Evolutionary conservation across 2,888 invertebrate species (phyloP).

Genomic region (Corbicula japonica): DNA sequence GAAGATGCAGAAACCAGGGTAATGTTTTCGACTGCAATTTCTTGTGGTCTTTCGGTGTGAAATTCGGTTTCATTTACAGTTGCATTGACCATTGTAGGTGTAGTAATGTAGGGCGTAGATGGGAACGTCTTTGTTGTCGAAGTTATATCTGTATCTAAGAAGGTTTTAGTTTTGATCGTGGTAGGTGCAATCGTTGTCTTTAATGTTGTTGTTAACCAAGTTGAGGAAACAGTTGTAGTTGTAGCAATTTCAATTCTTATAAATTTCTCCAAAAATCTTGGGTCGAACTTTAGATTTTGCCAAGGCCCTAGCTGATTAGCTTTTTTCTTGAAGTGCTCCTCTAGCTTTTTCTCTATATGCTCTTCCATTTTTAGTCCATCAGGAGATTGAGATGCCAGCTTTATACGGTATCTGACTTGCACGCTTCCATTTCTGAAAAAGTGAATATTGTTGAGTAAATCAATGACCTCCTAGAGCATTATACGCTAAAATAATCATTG

Average conservation of each 20-base stretch:
- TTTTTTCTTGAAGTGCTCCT: constrained; percentile 49
- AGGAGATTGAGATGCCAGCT: constrained; percentile 30
- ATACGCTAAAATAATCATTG: too few species aligned
- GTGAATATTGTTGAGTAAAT: too few species aligned
- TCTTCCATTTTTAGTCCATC: constrained; percentile 41
- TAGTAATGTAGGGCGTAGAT: too few species aligned
- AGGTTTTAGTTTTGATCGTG: background rate
- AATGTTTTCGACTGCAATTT: background rate
- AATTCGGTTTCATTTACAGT: background rate
- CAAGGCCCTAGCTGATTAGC: constrained; percentile 51
- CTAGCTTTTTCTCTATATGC: constrained; percentile 35
- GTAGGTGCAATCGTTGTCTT: background rate
- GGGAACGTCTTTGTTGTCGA: too few species aligned
- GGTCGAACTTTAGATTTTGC: constrained; percentile 50
- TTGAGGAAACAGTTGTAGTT: constrained; percentile 15
- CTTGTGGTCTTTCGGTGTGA: background rate
- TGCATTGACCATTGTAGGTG: background rate
- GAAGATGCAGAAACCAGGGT: background rate
- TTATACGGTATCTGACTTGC: constrained; percentile 48
- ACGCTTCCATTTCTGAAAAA: constrained; percentile 64
- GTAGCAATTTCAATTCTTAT: constrained; percentile 38
- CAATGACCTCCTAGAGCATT: too few species aligned
- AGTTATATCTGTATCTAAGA: too few species aligned
- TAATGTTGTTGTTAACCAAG: background rate
- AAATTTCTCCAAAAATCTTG: constrained; percentile 34